Base-by-base conservation (phyloP, 2,888 invertebrate species). In the Auanema sp. region DNA sequence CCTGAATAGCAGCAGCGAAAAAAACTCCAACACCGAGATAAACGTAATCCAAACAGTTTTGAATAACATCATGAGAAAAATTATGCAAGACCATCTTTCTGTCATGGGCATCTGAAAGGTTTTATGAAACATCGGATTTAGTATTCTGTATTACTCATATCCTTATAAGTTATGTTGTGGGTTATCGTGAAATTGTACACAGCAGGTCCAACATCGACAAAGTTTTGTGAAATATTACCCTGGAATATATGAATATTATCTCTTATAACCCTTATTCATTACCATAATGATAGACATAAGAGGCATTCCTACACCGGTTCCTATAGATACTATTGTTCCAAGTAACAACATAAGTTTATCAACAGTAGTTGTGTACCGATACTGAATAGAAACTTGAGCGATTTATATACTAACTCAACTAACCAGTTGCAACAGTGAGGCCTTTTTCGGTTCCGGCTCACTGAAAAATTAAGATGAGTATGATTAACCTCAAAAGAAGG, bases 241-340 rank as follows among this genome's bases (percentile, higher is more conserved):
- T 72, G 54, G 33, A 67, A 44, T 58, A 25, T 52, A 18, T 16
- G 21, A 23, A 33, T 51, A 33, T 2, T 40, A 25, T 40, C 23
- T 21, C 43, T 42, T 11, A 41, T 52, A n/a, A n/a, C 18, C 18
- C 18, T n/a, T n/a, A n/a, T 24, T 18, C 21, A 75, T 33, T 21
- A 80, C 79, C 65, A 80, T 80, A 49, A 80, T 72, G 33, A 79
- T 73, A 6, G 79, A 72, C 68, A 81, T 66, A 12, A 77, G 58
- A 0, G 81, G 81, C 57, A 76, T 65, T 33, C 78, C 79, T 1
- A 73, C 49, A 10, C 81, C 81, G 11, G 79, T 78, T 10, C 61
- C 74, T 18, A 77, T 65, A 4, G 81, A 70, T 5, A 76, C 73
- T 1, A 61, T 16, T n/a, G 65, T 58, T 24, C 79, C 80, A 8